Evolutionary conservation across 2,888 invertebrate genomes (phyloP), one percentile per base, ranked within the genome.

Genomic region (Leucozona laternaria): DNA sequence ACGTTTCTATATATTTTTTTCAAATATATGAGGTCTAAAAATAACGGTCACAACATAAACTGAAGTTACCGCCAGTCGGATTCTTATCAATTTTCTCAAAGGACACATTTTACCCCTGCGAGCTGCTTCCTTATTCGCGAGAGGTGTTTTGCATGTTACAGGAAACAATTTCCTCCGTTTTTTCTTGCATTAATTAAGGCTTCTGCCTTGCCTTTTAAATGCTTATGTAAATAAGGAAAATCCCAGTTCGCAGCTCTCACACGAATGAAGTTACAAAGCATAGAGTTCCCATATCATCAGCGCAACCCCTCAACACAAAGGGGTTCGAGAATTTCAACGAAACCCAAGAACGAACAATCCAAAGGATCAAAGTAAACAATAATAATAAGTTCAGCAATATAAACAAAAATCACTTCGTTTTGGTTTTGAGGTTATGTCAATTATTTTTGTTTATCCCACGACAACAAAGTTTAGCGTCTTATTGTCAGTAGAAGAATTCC

Each of bases 401-500:
- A 86, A 86, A 86, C 86, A 86, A 86, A 86, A 86, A 82, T 79
- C 82, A 25, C 37, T 58, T 8, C 25, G 7, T 2, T 77, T 4
- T 20, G 4, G 6, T 77, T 77, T 77, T 77, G 68, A 80, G 81
- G 81, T 80, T 85, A 79, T 80, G 85, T 57, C 72, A 20, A 31
- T 7, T 37, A 15, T 70, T 53, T 72, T 82, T 86, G 86, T 86
- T 86, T 86, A 86, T 82, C 64, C 58, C 37, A 48, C 20, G 82
- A 86, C 68, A 86, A 86, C 86, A 86, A 86, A 75, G 73, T 58
- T 45, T 15, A 66, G 81, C 82, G 78, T 86, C 78, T 75, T 45
- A n/a, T n/a, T n/a, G n/a, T n/a, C n/a, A 10, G 11, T 11, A 8
- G 6, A 4, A 17, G 60, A 82, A 86, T 86, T 79, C 70, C 79